Evolutionary conservation across 2,888 invertebrate species (phyloP), one percentile per base, ranked within the genome.

Genomic region (Synergus umbraculus): DNA sequence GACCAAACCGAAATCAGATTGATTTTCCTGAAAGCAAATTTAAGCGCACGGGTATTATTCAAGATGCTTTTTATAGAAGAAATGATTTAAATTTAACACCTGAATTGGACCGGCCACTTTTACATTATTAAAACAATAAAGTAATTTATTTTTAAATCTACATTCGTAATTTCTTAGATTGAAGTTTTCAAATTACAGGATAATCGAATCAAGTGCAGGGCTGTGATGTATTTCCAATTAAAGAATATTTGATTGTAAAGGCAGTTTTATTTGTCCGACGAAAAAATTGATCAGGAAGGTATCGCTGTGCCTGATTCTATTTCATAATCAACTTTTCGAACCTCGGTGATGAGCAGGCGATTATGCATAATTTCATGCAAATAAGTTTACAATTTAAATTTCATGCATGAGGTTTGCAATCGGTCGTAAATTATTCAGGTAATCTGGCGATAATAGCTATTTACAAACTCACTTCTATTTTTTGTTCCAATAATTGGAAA

Each of bases 11-110:
- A 79, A 78, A 81, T 67, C 86, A 87, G 82, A 76, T 86, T 78
- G 90, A 90, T 85, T 81, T 81, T 69, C 86, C 86, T 13, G 86
- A 86, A 65, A 86, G 83, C 65, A 88, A 85, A 85, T 90, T 87
- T 82, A 81, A 83, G 81, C 85, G 88, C 49, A 82, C 81, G n/a
- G 84, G 83, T 78, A 83, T 81, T 77, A 84, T 88, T 81, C 81
- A 82, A 78, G 85, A 85, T 67, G 79, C 83, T 78, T 85, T 87
- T 79, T 86, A 86, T 82, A 84, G 85, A 77, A 86, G 83, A 76
- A 22, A 60, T 22, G 84, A 83, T 64, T 79, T 83, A 46, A 85
- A 85, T 76, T 60, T 85, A 22, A 82, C 81, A 2, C 78, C 79
- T 9, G 58, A 69, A 65, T 76, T 66, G 8, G 83, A 83, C 22